These are phyloP conservation scores for Amiota mariae DNA, from an alignment of 2,888 invertebrate genomes.

Conservation along the genomic window DNA sequence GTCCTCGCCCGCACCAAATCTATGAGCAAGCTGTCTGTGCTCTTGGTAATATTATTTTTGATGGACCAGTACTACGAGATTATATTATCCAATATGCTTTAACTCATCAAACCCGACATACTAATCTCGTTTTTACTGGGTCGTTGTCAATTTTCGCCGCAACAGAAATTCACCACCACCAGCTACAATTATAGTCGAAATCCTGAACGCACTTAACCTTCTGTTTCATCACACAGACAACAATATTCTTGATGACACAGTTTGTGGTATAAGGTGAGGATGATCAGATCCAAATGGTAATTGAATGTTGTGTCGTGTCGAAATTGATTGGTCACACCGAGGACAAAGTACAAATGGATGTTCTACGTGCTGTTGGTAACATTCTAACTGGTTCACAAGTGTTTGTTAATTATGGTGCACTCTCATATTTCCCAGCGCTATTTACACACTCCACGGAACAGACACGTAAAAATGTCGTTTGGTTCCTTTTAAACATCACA, in stretches of 20 bases:
- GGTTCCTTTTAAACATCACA: constrained; percentile 99
- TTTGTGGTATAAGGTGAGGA: too few species aligned
- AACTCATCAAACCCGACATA: constrained; percentile 96
- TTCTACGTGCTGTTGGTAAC: constrained; percentile 96
- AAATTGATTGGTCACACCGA: constrained; percentile 95
- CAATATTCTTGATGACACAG: too few species aligned
- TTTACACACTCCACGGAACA: constrained; percentile 96
- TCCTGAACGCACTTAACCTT: too few species aligned
- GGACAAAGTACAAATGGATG: constrained; percentile 93
- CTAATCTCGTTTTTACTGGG: constrained; percentile 98
- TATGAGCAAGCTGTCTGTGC: constrained; percentile 99
- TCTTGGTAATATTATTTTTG: constrained; percentile 87
- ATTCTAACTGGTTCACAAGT: constrained; percentile 98
- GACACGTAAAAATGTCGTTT: constrained; percentile 99
- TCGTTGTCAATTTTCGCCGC: constrained; percentile 96
- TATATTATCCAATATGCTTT: constrained; percentile 91
- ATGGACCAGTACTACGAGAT: constrained; percentile 95
- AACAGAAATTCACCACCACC: too few species aligned
- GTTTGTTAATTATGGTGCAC: constrained; percentile 95
- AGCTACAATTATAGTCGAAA: too few species aligned
- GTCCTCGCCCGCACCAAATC: constrained; percentile 92
- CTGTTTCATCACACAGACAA: too few species aligned
- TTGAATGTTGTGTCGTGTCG: constrained; percentile 96
- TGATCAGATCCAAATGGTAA: constrained; percentile 97
- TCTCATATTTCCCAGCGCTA: constrained; percentile 93